A percentile compares a stretch with the other conserved stretches of the same genome.
Conservation (phyloP, 2,888 invertebrate species). For the Scaptodrosophila latifasciaeformis region DNA sequence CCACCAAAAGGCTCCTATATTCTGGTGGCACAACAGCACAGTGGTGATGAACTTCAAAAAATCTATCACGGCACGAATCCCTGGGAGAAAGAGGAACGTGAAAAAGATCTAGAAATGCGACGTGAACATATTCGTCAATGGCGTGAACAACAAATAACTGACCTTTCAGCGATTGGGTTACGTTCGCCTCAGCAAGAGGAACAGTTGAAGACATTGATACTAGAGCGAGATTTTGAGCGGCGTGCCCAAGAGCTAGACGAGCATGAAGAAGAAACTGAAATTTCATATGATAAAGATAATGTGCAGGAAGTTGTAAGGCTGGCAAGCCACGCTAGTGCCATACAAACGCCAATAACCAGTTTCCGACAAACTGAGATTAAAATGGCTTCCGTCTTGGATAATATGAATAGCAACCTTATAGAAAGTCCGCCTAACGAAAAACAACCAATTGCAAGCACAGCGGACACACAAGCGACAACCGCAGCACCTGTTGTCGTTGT, state of each 20-base stretch:
- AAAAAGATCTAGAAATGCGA: conserved; percentile 83
- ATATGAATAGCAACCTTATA: conserved; percentile 10
- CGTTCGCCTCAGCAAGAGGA: conserved; percentile 89
- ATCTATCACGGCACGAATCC: conserved; percentile 80
- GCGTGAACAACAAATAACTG: conserved; percentile 91
- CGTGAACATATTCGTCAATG: conserved; percentile 84
- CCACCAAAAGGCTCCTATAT: conserved; percentile 85
- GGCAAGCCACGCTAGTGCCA: conserved; percentile 74
- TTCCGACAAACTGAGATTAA: conserved; percentile 74
- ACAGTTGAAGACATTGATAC: conserved; percentile 88
- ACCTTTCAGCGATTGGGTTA: conserved; percentile 82
- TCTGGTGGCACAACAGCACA: conserved; percentile 72
- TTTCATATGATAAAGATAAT: conserved; percentile 72
- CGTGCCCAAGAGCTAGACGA: conserved; percentile 87
- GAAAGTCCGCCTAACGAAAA: too few species aligned
- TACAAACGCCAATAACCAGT: conserved; percentile 75
- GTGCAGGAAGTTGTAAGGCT: conserved; percentile 77
- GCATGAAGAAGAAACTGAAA: conserved; percentile 81
- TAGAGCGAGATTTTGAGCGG: conserved; percentile 96
- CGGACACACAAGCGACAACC: background rate
- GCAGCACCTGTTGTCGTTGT: background rate
- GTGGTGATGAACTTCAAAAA: conserved; percentile 43
- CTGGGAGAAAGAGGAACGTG: conserved; percentile 95
- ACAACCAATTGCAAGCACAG: too few species aligned
- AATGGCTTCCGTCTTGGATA: conserved; percentile 51